Percentiles rank a stretch among this genome's conserved stretches.
Conservation (phyloP, 2,113 vertebrate species). For the Carassius gibelio region DNA sequence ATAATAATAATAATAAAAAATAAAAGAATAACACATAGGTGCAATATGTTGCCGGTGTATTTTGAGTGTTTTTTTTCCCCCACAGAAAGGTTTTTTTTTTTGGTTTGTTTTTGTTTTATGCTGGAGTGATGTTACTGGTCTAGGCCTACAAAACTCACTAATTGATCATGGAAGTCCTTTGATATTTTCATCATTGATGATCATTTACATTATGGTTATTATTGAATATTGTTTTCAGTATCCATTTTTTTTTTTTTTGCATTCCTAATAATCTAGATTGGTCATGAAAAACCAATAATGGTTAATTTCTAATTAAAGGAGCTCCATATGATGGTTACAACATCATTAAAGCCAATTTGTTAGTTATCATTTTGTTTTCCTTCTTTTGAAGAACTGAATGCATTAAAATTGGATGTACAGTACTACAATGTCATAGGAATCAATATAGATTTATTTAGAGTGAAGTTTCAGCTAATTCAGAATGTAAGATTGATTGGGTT, state of each 20-base stretch:
- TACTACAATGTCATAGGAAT: constrained; percentile 12
- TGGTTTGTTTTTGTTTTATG: too few species aligned
- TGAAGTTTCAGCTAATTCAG: neutral
- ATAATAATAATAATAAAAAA: too few species aligned
- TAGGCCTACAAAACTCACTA: neutral
- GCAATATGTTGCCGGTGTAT: too few species aligned
- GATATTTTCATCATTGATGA: neutral
- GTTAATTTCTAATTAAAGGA: neutral
- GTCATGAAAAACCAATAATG: neutral
- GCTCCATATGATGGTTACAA: neutral
- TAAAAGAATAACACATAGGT: too few species aligned
- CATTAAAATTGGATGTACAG: neutral
- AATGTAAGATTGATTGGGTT: constrained; percentile 19
- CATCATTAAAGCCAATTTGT: neutral
- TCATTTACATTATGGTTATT: neutral
- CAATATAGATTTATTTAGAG: constrained; percentile 12
- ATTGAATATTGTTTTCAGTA: neutral
- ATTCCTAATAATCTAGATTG: neutral
- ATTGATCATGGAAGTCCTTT: neutral
- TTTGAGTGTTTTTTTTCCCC: too few species aligned
- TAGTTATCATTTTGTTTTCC: constrained; percentile 13
- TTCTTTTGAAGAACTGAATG: neutral
- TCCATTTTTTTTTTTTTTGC: neutral
- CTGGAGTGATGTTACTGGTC: neutral
- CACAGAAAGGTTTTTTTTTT: too few species aligned